Conservation (phyloP, 1,140 invertebrate genomes). For the Acromyrmex heyeri region DNA sequence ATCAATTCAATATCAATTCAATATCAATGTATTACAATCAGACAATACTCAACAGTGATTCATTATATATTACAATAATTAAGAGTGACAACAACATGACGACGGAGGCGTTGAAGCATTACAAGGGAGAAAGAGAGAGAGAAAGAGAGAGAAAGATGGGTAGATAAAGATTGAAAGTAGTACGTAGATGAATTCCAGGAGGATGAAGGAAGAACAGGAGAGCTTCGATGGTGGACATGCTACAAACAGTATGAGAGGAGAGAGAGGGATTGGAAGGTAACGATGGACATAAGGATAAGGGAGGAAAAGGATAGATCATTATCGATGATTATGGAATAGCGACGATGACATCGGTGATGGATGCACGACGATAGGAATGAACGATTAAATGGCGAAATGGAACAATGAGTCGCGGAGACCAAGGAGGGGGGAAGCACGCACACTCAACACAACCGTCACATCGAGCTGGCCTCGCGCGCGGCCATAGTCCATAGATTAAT, state of each 20-base stretch:
- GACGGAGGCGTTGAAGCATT: conserved; percentile 87
- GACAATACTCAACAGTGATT: conserved; percentile 87
- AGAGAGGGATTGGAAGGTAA: conserved; percentile 10
- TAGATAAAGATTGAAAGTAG: conserved; percentile 20
- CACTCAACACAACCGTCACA: conserved; percentile 86
- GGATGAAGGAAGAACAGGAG: conserved; percentile 54
- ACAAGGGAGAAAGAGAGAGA: conserved; percentile 61
- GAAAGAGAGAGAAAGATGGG: neutral
- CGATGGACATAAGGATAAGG: conserved; percentile 33
- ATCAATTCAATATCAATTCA: conserved; percentile 87
- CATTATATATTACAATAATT: conserved; percentile 87
- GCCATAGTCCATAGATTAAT: conserved; percentile 84
- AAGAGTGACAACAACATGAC: conserved; percentile 87
- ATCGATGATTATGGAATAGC: conserved; percentile 69
- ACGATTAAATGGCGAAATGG: conserved; percentile 74
- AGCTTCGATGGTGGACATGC: conserved; percentile 60
- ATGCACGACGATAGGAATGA: conserved; percentile 74
- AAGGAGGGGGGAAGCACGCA: conserved; percentile 84
- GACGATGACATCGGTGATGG: conserved; percentile 71
- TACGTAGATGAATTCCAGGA: conserved; percentile 57
- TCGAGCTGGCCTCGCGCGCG: conserved; percentile 83
- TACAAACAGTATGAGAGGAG: conserved; percentile 57
- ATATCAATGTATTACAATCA: conserved; percentile 87
- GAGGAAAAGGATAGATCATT: neutral
- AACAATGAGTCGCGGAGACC: conserved; percentile 76